Percentiles rank a stretch among this genome's conserved stretches.
These are phyloP conservation scores for Dichetophora obliterata DNA, from an alignment of 2,888 invertebrate species.

Conservation along the genomic window DNA sequence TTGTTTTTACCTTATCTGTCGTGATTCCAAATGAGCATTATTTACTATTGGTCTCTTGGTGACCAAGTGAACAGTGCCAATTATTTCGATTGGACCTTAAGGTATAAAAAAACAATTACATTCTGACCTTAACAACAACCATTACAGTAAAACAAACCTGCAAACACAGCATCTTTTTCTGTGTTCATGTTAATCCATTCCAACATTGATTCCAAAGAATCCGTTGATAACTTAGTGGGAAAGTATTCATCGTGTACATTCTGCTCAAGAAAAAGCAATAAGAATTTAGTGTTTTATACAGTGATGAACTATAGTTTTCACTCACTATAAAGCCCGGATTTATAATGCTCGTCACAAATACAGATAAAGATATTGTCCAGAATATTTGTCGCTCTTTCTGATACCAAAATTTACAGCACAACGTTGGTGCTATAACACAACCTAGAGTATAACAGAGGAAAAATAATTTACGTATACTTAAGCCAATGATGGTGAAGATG, in stretches of 20 bases:
- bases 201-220: slow-evolving; percentile 81
- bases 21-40: slow-evolving; percentile 90
- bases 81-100: slow-evolving; percentile 84
- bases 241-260: slow-evolving; percentile 67
- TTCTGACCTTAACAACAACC: neutral
- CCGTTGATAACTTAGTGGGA: slow-evolving; percentile 75
- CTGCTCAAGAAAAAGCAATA: slow-evolving; percentile 47
- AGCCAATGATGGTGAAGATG: slow-evolving; percentile 72
- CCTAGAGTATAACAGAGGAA: slow-evolving; percentile 68
- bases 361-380: slow-evolving; percentile 69
- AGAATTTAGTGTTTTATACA: neutral
- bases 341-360: slow-evolving; percentile 71
- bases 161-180: slow-evolving; percentile 79
- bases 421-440: slow-evolving; percentile 76
- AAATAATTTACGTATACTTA: slow-evolving; percentile 65
- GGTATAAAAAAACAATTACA: neutral
- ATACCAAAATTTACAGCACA: slow-evolving; percentile 75
- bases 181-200: slow-evolving; percentile 81
- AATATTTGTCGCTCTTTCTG: slow-evolving; percentile 68
- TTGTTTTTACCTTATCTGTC: slow-evolving; percentile 76
- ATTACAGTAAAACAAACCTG: slow-evolving; percentile 62
- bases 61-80: slow-evolving; percentile 84
- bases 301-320: neutral
- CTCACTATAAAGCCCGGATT: slow-evolving; percentile 66
- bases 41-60: slow-evolving; percentile 84